Evolutionary conservation across 2,888 invertebrate genomes (phyloP).

Genomic region (Helobdella robusta): DNA sequence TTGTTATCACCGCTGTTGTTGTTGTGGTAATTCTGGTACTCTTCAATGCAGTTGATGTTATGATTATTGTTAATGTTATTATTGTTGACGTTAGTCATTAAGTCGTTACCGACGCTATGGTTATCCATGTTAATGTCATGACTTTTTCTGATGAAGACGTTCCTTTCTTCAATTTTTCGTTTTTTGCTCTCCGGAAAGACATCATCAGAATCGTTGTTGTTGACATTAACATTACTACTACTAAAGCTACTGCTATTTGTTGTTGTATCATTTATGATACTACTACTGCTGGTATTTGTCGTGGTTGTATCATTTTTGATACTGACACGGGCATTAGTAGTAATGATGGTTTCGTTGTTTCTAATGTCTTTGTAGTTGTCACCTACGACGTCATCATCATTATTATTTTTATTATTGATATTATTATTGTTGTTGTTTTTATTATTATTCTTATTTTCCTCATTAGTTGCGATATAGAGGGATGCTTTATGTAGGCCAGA

Average conservation of each 20-base stretch:
- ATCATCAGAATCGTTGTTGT: not conserved
- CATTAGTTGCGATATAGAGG: not conserved
- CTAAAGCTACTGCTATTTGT: not conserved
- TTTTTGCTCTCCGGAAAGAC: not conserved
- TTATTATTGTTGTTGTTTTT: not conserved
- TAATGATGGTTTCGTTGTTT: constrained; percentile 39
- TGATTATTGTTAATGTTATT: not conserved
- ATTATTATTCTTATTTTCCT: not conserved
- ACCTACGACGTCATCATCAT: not conserved
- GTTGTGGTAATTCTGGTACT: not conserved
- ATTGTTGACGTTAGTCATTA: not conserved
- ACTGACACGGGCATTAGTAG: constrained; percentile 43
- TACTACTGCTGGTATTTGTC: not conserved
- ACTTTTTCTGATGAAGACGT: not conserved
- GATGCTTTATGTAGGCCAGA: not conserved
- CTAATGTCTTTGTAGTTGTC: not conserved
- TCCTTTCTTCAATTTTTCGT: not conserved
- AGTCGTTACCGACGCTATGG: not conserved
- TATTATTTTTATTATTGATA: constrained; percentile 14
- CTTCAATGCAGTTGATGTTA: not conserved
- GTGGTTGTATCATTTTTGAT: not conserved
- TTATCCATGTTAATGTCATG: not conserved
- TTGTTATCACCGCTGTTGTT: not conserved
- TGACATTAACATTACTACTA: not conserved
- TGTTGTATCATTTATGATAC: not conserved